Percentiles rank a stretch among this genome's conserved stretches.
These are phyloP conservation scores for Trichogramma pretiosum DNA, from an alignment of 1,140 invertebrate genomes.

Conservation along the genomic window DNA sequence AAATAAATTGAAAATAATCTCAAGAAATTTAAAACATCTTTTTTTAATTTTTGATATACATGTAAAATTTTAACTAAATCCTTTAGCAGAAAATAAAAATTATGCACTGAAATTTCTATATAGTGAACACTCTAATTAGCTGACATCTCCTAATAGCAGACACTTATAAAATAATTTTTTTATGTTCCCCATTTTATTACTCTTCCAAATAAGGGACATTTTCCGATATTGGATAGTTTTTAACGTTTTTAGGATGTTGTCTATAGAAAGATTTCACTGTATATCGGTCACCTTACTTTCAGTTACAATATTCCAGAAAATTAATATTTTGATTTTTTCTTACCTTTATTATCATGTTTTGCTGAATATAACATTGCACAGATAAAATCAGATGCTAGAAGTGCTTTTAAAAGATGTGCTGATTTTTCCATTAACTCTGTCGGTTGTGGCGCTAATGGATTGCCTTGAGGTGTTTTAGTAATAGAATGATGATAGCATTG, in stretches of 20 bases:
- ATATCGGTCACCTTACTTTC: no score
- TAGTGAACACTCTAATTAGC: no score
- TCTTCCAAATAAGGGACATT: not conserved
- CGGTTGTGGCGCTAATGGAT: slow-evolving; percentile 43
- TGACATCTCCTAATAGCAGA: no score
- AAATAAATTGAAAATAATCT: slow-evolving; percentile 4
- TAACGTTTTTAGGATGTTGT: no score
- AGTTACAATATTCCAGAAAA: slow-evolving; percentile 1
- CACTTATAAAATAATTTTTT: slow-evolving; percentile 9
- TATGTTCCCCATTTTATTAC: not conserved
- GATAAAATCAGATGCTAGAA: slow-evolving; percentile 66
- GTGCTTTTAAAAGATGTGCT: slow-evolving; percentile 57
- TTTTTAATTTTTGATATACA: no score
- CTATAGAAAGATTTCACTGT: no score
- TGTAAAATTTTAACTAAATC: no score
- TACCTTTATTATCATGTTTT: slow-evolving; percentile 54
- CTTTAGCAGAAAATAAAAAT: no score
- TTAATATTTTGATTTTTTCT: slow-evolving; percentile 5
- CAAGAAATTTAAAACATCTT: slow-evolving; percentile 7
- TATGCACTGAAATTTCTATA: no score
- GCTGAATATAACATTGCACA: slow-evolving; percentile 76
- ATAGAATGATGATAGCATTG: slow-evolving; percentile 63
- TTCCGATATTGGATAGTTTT: no score
- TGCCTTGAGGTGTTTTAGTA: slow-evolving; percentile 43
- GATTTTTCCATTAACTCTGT: slow-evolving; percentile 62